Evolutionary conservation across 2,888 invertebrate genomes (phyloP).

Genomic region (Machimus atricapillus): DNA sequence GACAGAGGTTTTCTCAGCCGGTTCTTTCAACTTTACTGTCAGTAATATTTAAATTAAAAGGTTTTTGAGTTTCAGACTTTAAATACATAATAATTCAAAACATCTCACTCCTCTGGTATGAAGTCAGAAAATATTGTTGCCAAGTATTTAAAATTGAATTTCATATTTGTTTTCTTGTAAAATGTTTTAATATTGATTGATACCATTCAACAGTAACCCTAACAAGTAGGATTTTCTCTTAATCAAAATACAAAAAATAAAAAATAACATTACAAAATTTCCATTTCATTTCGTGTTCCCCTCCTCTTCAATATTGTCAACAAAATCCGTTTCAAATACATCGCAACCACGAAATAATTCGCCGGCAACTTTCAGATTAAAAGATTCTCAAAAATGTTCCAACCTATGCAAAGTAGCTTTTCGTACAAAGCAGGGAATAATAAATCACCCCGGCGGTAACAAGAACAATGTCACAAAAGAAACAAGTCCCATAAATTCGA

Average conservation of each 20-base stretch:
- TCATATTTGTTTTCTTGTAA: not conserved
- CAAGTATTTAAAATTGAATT: not conserved
- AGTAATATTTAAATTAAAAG: too few relatives aligned
- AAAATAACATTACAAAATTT: not conserved
- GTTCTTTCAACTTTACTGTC: too few relatives aligned
- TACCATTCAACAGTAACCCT: not conserved
- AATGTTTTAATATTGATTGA: not conserved
- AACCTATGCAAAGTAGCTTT: slow-evolving; percentile 4
- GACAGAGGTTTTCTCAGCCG: too few relatives aligned
- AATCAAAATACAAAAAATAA: not conserved
- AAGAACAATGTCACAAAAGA: slow-evolving; percentile 11
- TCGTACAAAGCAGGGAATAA: not conserved
- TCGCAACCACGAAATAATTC: not conserved
- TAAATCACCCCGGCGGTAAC: slow-evolving; percentile 7
- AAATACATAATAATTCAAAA: too few relatives aligned
- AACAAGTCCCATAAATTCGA: slow-evolving; percentile 14
- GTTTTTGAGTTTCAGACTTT: too few relatives aligned
- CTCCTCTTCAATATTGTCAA: not conserved
- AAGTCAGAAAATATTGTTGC: not conserved
- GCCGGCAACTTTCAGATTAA: slow-evolving; percentile 2
- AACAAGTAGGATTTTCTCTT: not conserved
- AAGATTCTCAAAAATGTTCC: not conserved
- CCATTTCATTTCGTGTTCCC: not conserved
- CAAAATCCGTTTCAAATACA: not conserved
- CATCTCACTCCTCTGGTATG: too few relatives aligned